Evolutionary conservation across 2,113 vertebrate genomes (phyloP).

Genomic region (Melanostigma gelatinosum): DNA sequence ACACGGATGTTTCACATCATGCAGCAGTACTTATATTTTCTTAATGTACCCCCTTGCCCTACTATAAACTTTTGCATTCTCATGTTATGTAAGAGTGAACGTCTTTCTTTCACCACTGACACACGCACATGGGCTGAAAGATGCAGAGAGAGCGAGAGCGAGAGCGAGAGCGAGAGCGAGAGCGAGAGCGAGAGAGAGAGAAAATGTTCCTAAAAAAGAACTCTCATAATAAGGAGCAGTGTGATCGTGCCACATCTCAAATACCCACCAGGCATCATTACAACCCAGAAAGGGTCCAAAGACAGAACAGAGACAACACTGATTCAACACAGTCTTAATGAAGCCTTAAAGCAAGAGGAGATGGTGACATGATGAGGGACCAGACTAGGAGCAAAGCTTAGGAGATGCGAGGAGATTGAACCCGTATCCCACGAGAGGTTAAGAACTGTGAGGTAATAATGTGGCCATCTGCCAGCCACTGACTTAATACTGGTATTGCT

Average conservation of each 20-base stretch:
- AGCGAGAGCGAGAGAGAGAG: neutral
- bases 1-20: conserved; percentile 25
- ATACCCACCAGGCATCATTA: conserved; percentile 80
- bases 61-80: conserved; percentile 17
- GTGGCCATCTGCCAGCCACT: conserved; percentile 21
- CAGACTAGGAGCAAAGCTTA: conserved; percentile 41
- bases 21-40: conserved; percentile 26
- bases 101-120: conserved; percentile 32
- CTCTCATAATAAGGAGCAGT: conserved; percentile 65
- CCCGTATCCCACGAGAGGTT: neutral
- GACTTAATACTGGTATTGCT: neutral
- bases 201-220: conserved; percentile 67
- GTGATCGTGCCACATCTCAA: conserved; percentile 68
- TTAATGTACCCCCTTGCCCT: conserved; percentile 29
- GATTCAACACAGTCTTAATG: conserved; percentile 75
- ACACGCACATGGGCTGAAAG: conserved; percentile 36
- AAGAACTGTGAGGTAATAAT: conserved; percentile 30
- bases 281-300: conserved; percentile 71
- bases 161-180: conserved; percentile 29
- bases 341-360: conserved; percentile 64
- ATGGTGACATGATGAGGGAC: conserved; percentile 53
- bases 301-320: conserved; percentile 70
- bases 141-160: conserved; percentile 32
- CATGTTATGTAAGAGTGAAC: conserved; percentile 46
- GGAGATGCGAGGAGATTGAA: conserved; percentile 12